Conservation (phyloP, 2,797 vertebrate species). For the Etheostoma perlongum region DNA sequence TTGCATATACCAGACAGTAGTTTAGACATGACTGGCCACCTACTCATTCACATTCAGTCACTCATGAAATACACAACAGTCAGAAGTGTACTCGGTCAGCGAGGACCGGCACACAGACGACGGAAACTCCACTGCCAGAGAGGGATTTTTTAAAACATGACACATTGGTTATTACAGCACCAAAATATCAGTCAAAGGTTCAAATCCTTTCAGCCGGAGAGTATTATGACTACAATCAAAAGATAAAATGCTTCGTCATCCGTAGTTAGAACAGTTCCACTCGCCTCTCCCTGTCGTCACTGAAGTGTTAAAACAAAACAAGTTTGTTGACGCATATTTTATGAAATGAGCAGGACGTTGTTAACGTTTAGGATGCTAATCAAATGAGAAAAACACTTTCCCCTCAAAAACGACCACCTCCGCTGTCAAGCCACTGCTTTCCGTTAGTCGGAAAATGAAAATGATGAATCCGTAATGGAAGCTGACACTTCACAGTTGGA, state of each 20-base stretch:
- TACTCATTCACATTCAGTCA: not conserved
- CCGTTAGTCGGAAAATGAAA: slow-evolving; percentile 16
- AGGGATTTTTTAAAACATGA: slow-evolving; percentile 22
- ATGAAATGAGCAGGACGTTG: not conserved
- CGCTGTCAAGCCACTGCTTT: not conserved
- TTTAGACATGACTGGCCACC: not conserved
- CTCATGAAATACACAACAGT: slow-evolving; percentile 44
- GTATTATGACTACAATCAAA: not conserved
- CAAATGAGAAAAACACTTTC: not conserved
- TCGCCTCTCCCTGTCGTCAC: not conserved
- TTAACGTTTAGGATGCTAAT: not conserved
- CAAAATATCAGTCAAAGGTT: not conserved
- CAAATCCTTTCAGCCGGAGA: not conserved
- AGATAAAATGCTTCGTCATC: not conserved
- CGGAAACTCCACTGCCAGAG: slow-evolving; percentile 42
- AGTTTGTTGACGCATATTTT: not conserved
- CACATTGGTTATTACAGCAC: not conserved
- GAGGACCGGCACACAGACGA: not conserved
- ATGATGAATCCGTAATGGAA: not conserved
- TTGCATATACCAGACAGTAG: not conserved
- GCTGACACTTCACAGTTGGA: not conserved
- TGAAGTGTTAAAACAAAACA: not conserved
- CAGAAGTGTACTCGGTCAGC: slow-evolving; percentile 18
- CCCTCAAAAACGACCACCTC: not conserved
- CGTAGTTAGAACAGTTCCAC: no score